Evolutionary conservation across 2,888 invertebrate species (phyloP).

Genomic region (Cacoxenus indagator): DNA sequence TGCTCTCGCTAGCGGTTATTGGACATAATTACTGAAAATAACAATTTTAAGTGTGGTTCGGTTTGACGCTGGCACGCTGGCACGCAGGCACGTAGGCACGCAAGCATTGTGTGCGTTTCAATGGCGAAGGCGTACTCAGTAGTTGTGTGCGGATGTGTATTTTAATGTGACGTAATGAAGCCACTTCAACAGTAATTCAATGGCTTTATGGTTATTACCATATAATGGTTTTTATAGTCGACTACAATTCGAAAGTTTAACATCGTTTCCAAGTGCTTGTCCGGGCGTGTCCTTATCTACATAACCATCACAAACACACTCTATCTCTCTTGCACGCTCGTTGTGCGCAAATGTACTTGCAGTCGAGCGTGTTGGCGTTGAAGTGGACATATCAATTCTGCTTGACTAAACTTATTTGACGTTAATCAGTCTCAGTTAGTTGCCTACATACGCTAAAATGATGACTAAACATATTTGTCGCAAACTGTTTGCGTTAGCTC

Average conservation of each 20-base stretch:
- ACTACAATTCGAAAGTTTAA: neutral
- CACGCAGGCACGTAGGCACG: too few relatives aligned
- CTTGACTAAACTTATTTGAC: conserved; percentile 36
- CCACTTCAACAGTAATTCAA: conserved; percentile 18
- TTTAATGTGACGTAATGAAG: conserved; percentile 19
- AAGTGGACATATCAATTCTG: conserved; percentile 52
- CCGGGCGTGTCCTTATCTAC: neutral
- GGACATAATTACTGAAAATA: conserved; percentile 62
- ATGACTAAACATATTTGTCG: too few relatives aligned
- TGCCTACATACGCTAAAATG: too few relatives aligned
- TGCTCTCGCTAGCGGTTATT: conserved; percentile 55
- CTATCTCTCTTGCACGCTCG: neutral
- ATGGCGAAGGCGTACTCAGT: neutral
- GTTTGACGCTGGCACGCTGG: too few relatives aligned
- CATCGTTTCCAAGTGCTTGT: neutral
- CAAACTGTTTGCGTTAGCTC: too few relatives aligned
- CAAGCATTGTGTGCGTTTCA: neutral
- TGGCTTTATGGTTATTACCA: neutral
- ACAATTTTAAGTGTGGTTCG: conserved; percentile 42
- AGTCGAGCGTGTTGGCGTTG: conserved; percentile 9
- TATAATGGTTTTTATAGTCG: conserved; percentile 11
- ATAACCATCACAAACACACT: neutral
- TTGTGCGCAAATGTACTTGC: neutral
- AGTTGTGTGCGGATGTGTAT: neutral
- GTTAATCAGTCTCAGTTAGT: neutral